Evolutionary conservation across 2,113 vertebrate genomes (phyloP).

Genomic region (Aegotheles bennettii): DNA sequence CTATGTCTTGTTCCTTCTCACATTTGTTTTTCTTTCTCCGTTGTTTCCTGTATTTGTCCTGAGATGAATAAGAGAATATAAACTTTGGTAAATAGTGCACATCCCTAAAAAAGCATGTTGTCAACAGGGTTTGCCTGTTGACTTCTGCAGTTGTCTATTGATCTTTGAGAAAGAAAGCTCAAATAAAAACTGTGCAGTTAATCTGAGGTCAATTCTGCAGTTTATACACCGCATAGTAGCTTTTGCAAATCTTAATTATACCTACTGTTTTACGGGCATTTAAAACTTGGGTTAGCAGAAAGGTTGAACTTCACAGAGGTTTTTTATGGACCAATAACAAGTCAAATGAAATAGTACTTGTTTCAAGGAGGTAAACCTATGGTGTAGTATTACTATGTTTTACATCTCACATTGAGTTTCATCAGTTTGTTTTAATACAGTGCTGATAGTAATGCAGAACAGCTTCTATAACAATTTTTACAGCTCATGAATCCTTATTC

Average conservation of each 20-base stretch:
- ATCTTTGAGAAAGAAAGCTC: background rate
- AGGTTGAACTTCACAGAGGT: background rate
- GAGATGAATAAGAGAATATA: background rate
- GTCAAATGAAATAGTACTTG: background rate
- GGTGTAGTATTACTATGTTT: background rate
- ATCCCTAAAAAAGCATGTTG: background rate
- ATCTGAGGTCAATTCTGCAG: background rate
- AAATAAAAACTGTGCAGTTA: background rate
- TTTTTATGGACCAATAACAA: background rate
- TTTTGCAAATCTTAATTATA: background rate
- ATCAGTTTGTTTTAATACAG: background rate
- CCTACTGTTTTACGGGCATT: background rate
- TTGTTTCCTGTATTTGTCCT: background rate
- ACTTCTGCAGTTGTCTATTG: background rate
- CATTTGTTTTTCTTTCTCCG: background rate
- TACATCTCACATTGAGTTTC: background rate
- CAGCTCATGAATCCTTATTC: conserved; percentile 11
- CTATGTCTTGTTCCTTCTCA: background rate
- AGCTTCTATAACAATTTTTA: background rate
- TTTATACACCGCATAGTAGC: background rate
- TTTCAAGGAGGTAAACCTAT: background rate
- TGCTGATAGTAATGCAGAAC: background rate
- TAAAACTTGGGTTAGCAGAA: background rate
- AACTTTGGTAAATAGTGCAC: background rate
- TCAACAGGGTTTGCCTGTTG: background rate